phyloP scores from a whole-genome alignment of 2,113 vertebrate genomes.

The Corythornis cristatus region DNA sequence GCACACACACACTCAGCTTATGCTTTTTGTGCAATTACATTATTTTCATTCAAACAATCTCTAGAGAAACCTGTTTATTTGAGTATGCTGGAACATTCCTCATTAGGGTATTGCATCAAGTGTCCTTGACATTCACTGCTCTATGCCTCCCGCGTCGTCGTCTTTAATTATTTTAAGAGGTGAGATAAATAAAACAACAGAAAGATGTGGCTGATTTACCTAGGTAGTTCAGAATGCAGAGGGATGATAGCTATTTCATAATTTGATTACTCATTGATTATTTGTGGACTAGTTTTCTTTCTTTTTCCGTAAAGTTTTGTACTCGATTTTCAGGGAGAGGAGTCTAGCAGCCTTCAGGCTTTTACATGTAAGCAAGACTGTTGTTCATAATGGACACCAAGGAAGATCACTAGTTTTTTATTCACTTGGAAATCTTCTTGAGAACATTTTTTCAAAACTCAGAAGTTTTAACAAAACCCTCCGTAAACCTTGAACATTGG shows the following conservation, averaged over 20 bases:
- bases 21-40: constrained; percentile 63
- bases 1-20: not conserved
- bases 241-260: not conserved
- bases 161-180: constrained; percentile 54
- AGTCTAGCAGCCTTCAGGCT: not conserved
- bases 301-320: not conserved
- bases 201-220: not conserved
- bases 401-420: not conserved
- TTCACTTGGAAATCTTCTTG: not conserved
- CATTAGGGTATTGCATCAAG: constrained; percentile 26
- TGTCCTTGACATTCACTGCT: constrained; percentile 52
- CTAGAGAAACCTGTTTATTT: constrained; percentile 55
- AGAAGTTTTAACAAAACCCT: not conserved
- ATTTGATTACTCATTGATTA: not conserved
- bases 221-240: not conserved
- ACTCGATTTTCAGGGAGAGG: not conserved
- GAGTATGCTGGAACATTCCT: constrained; percentile 35
- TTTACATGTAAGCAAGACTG: not conserved
- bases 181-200: constrained; percentile 38
- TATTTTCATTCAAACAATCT: constrained; percentile 66
- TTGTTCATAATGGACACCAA: not conserved
- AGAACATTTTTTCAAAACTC: not conserved
- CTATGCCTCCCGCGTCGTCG: not conserved
- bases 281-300: not conserved
- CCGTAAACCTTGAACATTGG: not conserved